Base-by-base conservation (phyloP, 2,888 invertebrate species). In the Colletes collaris region DNA sequence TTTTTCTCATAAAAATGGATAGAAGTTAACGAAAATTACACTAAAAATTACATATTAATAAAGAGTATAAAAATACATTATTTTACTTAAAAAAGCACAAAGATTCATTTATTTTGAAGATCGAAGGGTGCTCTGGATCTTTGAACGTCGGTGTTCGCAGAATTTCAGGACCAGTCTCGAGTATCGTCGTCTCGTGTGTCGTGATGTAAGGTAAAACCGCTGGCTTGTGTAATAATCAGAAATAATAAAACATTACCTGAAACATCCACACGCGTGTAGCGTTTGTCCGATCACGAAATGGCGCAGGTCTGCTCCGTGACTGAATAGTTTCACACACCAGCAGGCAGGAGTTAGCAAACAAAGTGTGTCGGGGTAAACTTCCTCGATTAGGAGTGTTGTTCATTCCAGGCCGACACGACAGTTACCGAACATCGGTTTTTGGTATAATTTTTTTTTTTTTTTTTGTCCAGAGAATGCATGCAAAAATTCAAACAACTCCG, bases 281-380 rank as follows among this genome's bases (percentile, higher is more conserved):
- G 2, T 60, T 50, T 5, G 27, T 52, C 13, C 40, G 52, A 37
- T 52, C 56, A 46, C 53, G 27, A 16, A 16, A 13, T 60, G 40
- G 44, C 44, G 50, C 64, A n/a, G 62, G 62, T 63, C 58, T 60
- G 63, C 19, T 67, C 44, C 75, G 62, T 87, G 85, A 87, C 87
- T 83, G 83, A 85, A 85, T 74, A 60, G 83, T 84, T 81, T 86
- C 82, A 86, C 88, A 87, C 86, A 87, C 76, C 90, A 90, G 82
- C 90, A 89, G 90, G 90, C 90, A 90, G 89, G 82, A 71, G 84
- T 89, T 89, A 89, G 86, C 82, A 82, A 85, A 84, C 76, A 67
- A 76, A 72, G 82, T 76, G 76, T 79, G 68, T 69, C 52, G 70
- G 77, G 71, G 60, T 10, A 58, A 66, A 74, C 72, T 70, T 79